Evolutionary conservation across 2,888 invertebrate genomes (phyloP).

Genomic region (Cerceris rybyensis): DNA sequence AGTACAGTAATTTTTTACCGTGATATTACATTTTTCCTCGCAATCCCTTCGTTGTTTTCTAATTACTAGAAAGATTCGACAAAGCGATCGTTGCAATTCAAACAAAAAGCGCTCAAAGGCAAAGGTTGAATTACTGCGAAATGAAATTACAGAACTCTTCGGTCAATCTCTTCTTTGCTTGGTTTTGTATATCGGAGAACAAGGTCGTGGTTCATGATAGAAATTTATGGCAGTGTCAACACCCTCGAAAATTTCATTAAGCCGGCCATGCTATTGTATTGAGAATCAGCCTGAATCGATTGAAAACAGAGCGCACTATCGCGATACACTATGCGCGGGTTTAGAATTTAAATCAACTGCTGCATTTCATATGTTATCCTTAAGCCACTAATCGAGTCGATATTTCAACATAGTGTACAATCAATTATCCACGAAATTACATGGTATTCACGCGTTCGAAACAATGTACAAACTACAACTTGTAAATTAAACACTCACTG

Average conservation of each 20-base stretch:
- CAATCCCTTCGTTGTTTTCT: background rate
- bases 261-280: slow-evolving; percentile 52
- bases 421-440: background rate
- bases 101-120: background rate
- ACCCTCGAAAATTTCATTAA: slow-evolving; percentile 74
- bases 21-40: too few species aligned
- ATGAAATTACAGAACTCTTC: slow-evolving; percentile 30
- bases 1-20: too few species aligned
- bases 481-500: too few species aligned
- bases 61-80: background rate
- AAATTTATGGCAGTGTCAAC: slow-evolving; percentile 67
- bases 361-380: background rate
- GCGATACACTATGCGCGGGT: slow-evolving; percentile 22
- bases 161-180: slow-evolving; percentile 26
- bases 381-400: background rate
- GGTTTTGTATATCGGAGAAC: slow-evolving; percentile 47
- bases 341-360: background rate
- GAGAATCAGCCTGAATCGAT: slow-evolving; percentile 43
- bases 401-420: background rate
- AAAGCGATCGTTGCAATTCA: background rate
- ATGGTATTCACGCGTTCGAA: too few species aligned
- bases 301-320: slow-evolving; percentile 35
- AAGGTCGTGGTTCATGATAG: slow-evolving; percentile 42
- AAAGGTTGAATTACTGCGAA: slow-evolving; percentile 36
- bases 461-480: too few species aligned